Evolutionary conservation across 2,797 vertebrate species (phyloP), one percentile per base, ranked within the genome.

Genomic region (Syngnathus acus): DNA sequence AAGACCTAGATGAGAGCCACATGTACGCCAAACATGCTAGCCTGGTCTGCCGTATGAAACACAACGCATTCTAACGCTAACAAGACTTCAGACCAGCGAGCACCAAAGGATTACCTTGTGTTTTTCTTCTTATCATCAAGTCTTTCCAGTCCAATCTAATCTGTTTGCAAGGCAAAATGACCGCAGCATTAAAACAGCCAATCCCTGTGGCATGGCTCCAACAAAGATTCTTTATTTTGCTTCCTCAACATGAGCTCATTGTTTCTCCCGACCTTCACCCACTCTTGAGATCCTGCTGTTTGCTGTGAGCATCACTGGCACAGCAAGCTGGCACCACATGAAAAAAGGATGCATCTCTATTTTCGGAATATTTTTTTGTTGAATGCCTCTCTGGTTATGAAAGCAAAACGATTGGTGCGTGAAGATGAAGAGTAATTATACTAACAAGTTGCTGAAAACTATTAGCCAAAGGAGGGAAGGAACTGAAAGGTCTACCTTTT

Each of bases 11-110:
- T 57, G 43, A 66, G 39, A 71, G 54, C 54, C 19, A 70, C 53
- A 60, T 58, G 40, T 59, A 62, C 63, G 62, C 23, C 64, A 73
- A 75, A 70, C 65, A 74, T 71, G 64, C 43, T 32, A 32, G 32
- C 32, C 32, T 32, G 32, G 32, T 32, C 32, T 32, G 32, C 32
- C 69, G 19, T 59, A 54, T 66, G 57, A 42, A 65, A 68, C 60
- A 75, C 66, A 73, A 71, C 63, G 32, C 64, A 39, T 68, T 70
- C 70, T 67, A 59, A 39, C 55, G 64, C 47, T 62, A 47, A 64
- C 65, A 63, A 23, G 32, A n/a, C 9, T 54, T 32, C 32, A 32
- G 32, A 32, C 4, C 9, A 54, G 51, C 51, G 3, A 54, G 51
- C 21, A 26, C 2, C 1, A 23, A 8, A 54, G 4, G 51, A 54